Percentiles rank a stretch among this genome's conserved stretches.
Evolutionary conservation across 2,888 invertebrate species (phyloP).

Genomic region (Clusia tigrina): DNA sequence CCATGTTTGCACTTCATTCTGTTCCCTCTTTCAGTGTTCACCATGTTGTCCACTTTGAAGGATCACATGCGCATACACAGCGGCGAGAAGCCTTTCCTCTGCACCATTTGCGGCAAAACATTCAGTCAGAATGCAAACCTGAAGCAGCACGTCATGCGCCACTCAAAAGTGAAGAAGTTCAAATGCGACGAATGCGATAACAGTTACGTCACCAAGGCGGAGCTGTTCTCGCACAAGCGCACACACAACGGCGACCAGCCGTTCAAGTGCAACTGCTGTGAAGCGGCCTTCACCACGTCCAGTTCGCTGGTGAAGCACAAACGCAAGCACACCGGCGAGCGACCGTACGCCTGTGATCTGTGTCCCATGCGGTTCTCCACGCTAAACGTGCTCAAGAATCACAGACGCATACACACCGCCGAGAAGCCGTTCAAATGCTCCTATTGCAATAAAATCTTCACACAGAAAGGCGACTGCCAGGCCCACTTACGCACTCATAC

Average conservation of each 20-base stretch:
- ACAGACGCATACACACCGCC: constrained; percentile 69
- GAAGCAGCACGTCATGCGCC: constrained; percentile 69
- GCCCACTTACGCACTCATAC: constrained; percentile 69
- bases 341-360: constrained; percentile 69
- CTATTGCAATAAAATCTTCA: constrained; percentile 68
- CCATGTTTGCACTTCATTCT: background rate
- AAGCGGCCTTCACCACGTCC: constrained; percentile 69
- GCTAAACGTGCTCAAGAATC: constrained; percentile 69
- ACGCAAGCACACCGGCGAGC: constrained; percentile 69
- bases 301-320: constrained; percentile 69
- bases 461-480: constrained; percentile 69
- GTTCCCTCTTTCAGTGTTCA: constrained; percentile 54
- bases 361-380: constrained; percentile 69
- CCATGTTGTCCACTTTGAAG: constrained; percentile 69
- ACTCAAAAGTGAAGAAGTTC: constrained; percentile 66
- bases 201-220: constrained; percentile 65
- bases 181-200: constrained; percentile 65
- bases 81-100: constrained; percentile 69
- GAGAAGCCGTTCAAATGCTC: constrained; percentile 68
- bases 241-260: constrained; percentile 72
- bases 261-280: constrained; percentile 68
- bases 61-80: constrained; percentile 70
- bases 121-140: constrained; percentile 71
- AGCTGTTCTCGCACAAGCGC: constrained; percentile 68
- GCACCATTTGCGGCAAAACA: constrained; percentile 68